Percentiles rank a stretch among this genome's conserved stretches.
These are phyloP conservation scores for Caenorhabditis wallacei DNA, from an alignment of 2,888 invertebrate species.

Conservation along the genomic window DNA sequence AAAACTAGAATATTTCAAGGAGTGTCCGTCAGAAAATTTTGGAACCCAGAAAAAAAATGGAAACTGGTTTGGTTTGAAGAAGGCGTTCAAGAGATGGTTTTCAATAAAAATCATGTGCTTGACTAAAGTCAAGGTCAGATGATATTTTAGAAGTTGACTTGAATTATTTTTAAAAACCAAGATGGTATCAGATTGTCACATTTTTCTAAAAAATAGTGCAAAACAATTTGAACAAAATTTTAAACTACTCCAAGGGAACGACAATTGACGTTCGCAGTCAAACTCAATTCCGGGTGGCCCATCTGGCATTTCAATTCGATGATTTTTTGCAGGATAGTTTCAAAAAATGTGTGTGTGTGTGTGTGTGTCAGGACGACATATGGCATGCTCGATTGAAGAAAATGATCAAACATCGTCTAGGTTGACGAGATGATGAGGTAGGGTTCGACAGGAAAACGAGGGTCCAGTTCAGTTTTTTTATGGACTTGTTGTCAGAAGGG, in stretches of 20 bases:
- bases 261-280: slow-evolving; percentile 34
- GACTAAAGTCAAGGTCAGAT: too few relatives aligned
- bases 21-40: background rate
- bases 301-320: slow-evolving; percentile 38
- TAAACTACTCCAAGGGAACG: too few relatives aligned
- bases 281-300: slow-evolving; percentile 41
- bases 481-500: slow-evolving; percentile 37
- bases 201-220: too few relatives aligned
- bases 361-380: background rate
- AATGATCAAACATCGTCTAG: slow-evolving; percentile 29
- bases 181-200: too few relatives aligned
- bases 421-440: slow-evolving; percentile 56
- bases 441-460: background rate
- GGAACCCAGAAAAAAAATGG: background rate
- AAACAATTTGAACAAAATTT: slow-evolving; percentile 33
- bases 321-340: slow-evolving; percentile 16
- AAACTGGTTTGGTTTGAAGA: too few relatives aligned
- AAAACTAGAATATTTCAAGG: background rate
- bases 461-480: slow-evolving; percentile 34
- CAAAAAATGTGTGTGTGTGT: background rate
- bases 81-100: too few relatives aligned
- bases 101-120: too few relatives aligned
- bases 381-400: slow-evolving; percentile 11
- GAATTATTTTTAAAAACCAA: too few relatives aligned
- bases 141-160: too few relatives aligned